These are phyloP conservation scores for Andrena cerasifolii DNA, from an alignment of 1,140 invertebrate genomes.

Conservation along the genomic window DNA sequence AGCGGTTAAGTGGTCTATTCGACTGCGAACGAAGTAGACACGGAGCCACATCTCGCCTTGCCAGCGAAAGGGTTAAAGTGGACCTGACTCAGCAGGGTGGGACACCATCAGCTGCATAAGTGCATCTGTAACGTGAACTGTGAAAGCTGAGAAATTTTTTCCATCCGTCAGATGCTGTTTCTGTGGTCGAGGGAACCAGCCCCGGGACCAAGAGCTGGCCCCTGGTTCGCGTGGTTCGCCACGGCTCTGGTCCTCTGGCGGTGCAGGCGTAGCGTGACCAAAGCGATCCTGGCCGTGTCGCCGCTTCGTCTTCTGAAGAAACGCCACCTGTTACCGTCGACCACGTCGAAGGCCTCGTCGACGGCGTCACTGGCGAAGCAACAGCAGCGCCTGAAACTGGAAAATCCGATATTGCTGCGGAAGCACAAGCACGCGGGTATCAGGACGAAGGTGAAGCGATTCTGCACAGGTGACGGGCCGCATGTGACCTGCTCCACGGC, in stretches of 20 bases:
- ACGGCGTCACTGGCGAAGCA: constrained; percentile 28
- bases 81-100: no score
- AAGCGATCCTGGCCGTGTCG: constrained; percentile 65
- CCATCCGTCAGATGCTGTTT: constrained; percentile 74
- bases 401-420: constrained; percentile 23
- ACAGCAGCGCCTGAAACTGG: constrained; percentile 10
- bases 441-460: constrained; percentile 69
- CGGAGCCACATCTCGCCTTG: no score
- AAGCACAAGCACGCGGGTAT: constrained; percentile 59
- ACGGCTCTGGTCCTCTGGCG: constrained; percentile 74
- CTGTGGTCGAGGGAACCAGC: constrained; percentile 71
- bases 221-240: constrained; percentile 78
- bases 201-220: constrained; percentile 64
- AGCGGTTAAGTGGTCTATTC: no score
- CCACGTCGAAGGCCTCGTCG: constrained; percentile 32
- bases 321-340: constrained; percentile 15
- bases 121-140: no score
- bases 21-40: no score
- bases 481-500: constrained; percentile 54
- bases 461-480: constrained; percentile 71
- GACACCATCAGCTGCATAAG: no score
- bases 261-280: constrained; percentile 69
- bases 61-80: no score
- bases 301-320: constrained; percentile 66
- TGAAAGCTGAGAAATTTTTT: no score